Conservation (phyloP, 2,888 invertebrate species). For the Gibbula magus region DNA sequence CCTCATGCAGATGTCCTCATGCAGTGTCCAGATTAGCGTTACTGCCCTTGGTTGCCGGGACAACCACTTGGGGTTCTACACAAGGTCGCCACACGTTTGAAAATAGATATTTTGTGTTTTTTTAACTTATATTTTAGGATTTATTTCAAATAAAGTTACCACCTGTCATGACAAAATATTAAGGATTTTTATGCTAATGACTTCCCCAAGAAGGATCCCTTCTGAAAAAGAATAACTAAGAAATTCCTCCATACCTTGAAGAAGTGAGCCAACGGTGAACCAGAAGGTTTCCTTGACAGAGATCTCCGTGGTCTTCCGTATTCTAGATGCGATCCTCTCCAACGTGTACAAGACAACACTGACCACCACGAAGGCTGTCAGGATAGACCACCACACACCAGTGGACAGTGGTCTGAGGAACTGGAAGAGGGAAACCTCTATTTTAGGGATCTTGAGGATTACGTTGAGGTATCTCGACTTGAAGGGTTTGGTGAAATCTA, state of each 20-base stretch:
- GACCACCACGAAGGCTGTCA: slow-evolving; percentile 67
- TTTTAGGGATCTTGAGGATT: slow-evolving; percentile 65
- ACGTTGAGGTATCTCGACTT: slow-evolving; percentile 72
- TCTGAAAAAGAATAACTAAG: not conserved
- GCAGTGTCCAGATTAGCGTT: too few relatives aligned
- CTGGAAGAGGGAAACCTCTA: slow-evolving; percentile 69
- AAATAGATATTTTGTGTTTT: too few relatives aligned
- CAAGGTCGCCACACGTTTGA: too few relatives aligned
- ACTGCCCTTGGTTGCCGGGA: too few relatives aligned
- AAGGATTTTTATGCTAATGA: too few relatives aligned
- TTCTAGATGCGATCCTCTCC: slow-evolving; percentile 61
- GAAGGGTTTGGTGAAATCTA: slow-evolving; percentile 74
- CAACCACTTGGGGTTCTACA: too few relatives aligned
- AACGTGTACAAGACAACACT: slow-evolving; percentile 68
- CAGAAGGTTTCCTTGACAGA: slow-evolving; percentile 70
- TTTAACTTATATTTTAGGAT: too few relatives aligned
- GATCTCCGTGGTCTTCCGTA: slow-evolving; percentile 55
- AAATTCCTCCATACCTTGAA: slow-evolving; percentile 55
- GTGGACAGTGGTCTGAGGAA: slow-evolving; percentile 71
- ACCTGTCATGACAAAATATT: too few relatives aligned
- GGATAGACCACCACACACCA: slow-evolving; percentile 69
- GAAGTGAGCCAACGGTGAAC: slow-evolving; percentile 72
- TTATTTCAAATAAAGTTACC: too few relatives aligned
- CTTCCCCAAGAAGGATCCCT: too few relatives aligned
- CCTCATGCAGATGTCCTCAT: too few relatives aligned